These are phyloP conservation scores for Dicerorhinus sumatrensis DNA, from an alignment of 2,113 vertebrate genomes.

Conservation along the genomic window DNA sequence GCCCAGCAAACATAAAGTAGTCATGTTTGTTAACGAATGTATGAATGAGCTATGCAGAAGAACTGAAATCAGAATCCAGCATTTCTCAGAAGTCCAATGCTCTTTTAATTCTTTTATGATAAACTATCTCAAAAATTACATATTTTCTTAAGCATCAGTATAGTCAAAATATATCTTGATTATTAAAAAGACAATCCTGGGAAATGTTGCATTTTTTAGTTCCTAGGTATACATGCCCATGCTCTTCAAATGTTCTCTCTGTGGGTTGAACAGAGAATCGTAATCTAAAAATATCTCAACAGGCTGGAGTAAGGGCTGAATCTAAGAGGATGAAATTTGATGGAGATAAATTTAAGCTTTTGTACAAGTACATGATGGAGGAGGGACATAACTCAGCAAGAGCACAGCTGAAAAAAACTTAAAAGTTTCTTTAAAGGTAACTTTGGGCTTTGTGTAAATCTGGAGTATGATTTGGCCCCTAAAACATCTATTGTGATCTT, in stretches of 20 bases:
- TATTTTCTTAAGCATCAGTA: not conserved
- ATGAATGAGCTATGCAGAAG: not conserved
- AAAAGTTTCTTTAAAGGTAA: not conserved
- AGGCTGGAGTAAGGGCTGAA: not conserved
- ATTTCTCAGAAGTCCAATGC: not conserved
- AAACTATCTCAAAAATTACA: not conserved
- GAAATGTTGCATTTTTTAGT: not conserved
- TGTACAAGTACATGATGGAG: not conserved
- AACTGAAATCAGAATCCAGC: not conserved
- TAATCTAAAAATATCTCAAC: conserved; percentile 33
- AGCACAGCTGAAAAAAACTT: not conserved
- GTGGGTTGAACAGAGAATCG: conserved; percentile 12
- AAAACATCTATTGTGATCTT: not conserved
- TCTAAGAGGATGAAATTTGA: conserved; percentile 34
- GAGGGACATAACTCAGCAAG: not conserved
- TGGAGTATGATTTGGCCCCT: not conserved
- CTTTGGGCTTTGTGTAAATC: not conserved
- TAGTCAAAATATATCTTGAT: not conserved
- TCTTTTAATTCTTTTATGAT: not conserved
- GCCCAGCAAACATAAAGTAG: not conserved
- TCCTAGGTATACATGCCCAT: not conserved
- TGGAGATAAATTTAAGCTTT: conserved; percentile 40
- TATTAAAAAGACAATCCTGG: not conserved
- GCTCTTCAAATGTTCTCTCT: conserved; percentile 25
- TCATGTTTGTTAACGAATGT: not conserved